Evolutionary conservation across 2,888 invertebrate species (phyloP), one percentile per base, ranked within the genome.

Genomic region (Stenolophus ochropezus): DNA sequence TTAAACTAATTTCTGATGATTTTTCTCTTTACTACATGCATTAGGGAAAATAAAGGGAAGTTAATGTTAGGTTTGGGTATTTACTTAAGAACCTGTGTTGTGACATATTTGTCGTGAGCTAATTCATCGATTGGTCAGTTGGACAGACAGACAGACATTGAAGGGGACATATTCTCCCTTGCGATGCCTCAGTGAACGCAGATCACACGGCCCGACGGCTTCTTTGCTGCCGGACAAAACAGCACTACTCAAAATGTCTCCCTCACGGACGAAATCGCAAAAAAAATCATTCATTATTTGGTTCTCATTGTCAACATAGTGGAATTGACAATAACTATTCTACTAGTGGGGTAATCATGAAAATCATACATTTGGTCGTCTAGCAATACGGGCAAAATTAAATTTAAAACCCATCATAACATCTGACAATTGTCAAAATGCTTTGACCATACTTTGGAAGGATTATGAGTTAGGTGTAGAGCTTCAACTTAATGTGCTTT

Each of bases 111-210:
- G 33, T 42, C 33, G 33, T 42, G 33, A 42, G 25, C 14, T 61
- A 71, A 71, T 71, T 71, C 78, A 78, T 65, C 65, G 78, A 78
- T 78, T 78, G 78, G 78, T 78, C 78, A 78, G 78, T 78, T 27
- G 49, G 78, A 78, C 65, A 65, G 65, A 69, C 65, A 69, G 56
- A 76, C 58, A 23, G 33, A 71, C 47, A 42, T 33, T 71, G 33
- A 76, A 77, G 78, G 78, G 78, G 78, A 78, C 78, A 78, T 42
- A 11, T 42, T 11, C 33, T 42, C 33, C 33, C 33, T 11, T 42
- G 33, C 11, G 11, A 42, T 42, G 61, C 25, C 61, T 23, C 49
- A n/a, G 11, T 78, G 65, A 78, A 65, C 65, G 23, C 58, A 23
- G 14, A 78, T 78, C 78, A 78, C 65, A 78, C 78, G 78, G 49